Conservation (phyloP, 1,140 invertebrate species). For the Drosophila repleta region DNA sequence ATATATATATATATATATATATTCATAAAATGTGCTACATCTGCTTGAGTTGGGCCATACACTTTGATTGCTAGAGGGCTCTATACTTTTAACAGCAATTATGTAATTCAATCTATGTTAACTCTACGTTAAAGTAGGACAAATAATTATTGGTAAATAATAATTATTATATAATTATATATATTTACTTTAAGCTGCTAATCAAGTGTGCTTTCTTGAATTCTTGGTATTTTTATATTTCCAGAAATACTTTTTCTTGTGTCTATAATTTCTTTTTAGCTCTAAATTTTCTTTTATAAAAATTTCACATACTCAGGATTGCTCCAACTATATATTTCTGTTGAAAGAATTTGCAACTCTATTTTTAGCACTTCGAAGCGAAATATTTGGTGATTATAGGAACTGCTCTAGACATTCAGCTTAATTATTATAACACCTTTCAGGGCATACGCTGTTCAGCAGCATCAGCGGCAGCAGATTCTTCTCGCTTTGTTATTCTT, state of each 20-base stretch:
- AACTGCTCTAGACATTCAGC: slow-evolving; percentile 17
- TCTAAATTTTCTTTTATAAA: too few relatives aligned
- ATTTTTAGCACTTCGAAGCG: not conserved
- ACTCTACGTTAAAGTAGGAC: too few relatives aligned
- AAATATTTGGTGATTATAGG: not conserved
- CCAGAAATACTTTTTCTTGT: too few relatives aligned
- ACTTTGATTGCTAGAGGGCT: not conserved
- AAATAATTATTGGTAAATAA: too few relatives aligned
- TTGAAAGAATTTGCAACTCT: not conserved
- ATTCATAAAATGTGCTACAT: slow-evolving; percentile 1
- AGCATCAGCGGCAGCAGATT: not conserved
- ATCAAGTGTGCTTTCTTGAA: too few relatives aligned
- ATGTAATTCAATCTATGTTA: not conserved
- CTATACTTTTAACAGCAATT: not conserved
- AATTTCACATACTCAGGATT: too few relatives aligned
- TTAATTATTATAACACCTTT: slow-evolving; percentile 44
- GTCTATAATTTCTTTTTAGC: too few relatives aligned
- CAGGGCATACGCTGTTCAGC: slow-evolving; percentile 46
- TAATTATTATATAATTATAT: too few relatives aligned
- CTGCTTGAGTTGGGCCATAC: slow-evolving; percentile 3
- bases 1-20: not conserved
- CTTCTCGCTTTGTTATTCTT: slow-evolving; percentile 18
- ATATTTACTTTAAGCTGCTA: too few relatives aligned
- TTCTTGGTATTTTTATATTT: too few relatives aligned
- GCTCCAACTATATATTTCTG: not conserved